Percentiles rank a stretch among this genome's conserved stretches.
Conservation (phyloP, 2,797 vertebrate species). For the Catharus ustulatus region DNA sequence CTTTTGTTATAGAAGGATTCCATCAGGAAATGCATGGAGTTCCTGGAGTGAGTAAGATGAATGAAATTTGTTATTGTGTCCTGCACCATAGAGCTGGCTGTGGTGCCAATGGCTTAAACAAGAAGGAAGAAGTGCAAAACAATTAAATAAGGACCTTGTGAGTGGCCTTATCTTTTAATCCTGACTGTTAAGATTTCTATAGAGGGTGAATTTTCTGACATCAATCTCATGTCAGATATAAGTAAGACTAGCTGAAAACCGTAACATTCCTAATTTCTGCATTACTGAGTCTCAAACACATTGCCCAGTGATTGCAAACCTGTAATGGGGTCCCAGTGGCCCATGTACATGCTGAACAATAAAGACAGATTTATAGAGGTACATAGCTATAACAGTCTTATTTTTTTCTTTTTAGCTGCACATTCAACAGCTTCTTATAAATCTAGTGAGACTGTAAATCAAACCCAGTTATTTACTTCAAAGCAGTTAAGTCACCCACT, state of each 20-base stretch:
- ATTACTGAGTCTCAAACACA: constrained; percentile 32
- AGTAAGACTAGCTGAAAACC: neutral
- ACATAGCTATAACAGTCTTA: neutral
- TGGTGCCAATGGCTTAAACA: rapidly evolving
- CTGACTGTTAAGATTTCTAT: neutral
- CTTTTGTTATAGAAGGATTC: neutral
- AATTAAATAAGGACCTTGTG: neutral
- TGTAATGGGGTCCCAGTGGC: constrained; percentile 46
- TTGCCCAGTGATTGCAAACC: constrained; percentile 60
- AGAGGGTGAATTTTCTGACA: neutral
- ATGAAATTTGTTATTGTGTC: neutral
- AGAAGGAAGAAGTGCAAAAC: neutral
- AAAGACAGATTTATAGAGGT: constrained; percentile 68
- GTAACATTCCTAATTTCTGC: constrained; percentile 36
- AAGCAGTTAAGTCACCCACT: constrained; percentile 63
- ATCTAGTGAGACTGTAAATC: constrained; percentile 63
- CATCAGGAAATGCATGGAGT: neutral
- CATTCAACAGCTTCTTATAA: constrained; percentile 60
- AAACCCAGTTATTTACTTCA: constrained; percentile 64
- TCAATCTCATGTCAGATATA: neutral
- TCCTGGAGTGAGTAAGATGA: neutral
- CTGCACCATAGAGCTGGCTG: neutral
- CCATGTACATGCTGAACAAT: constrained; percentile 48
- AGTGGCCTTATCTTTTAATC: neutral
- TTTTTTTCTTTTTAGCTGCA: constrained; percentile 15